Evolutionary conservation across 2,797 vertebrate species (phyloP), one percentile per base, ranked within the genome.

Genomic region (Poecilia velifera): DNA sequence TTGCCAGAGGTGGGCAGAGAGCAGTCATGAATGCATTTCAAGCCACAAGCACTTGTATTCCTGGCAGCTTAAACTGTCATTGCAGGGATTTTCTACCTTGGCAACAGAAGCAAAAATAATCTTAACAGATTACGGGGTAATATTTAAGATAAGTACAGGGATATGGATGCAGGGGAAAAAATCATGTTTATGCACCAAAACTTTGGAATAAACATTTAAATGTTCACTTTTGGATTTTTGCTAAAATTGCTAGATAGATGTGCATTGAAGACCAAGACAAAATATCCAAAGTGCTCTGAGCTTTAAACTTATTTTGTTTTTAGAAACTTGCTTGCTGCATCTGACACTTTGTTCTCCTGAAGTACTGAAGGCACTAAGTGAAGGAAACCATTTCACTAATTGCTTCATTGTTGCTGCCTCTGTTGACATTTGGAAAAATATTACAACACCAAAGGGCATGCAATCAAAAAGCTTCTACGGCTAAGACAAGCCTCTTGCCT

Each of bases 21-120:
- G 80, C 43, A 66, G 72, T 78, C 73, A 89, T 86, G 92, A 93
- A 92, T 91, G 89, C 91, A 92, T 93, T 93, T 92, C 85, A 89
- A 87, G 84, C 90, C 85, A 87, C 39, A 71, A 89, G 90, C 87
- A 77, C 84, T 93, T 91, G 91, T 75, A 84, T 91, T 93, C 90
- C 87, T 88, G 81, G 86, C 78, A 53, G 84, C 84, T 79, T 86
- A 89, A 85, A 84, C 87, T 87, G 78, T 73, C 74, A 68, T 78
- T 62, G 85, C 88, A 76, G 43, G 25, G 22, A 13, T 71, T 71
- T 43, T 45, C 41, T 71, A n/a, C 68, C 79, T 90, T 85, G 84
- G 88, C 84, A 89, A 80, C 83, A 79, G 86, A 92, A 85, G 75
- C 74, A 25, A 77, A 53, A 84, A 83, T 92, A 92, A 93, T 91